Evolutionary conservation across 2,113 vertebrate genomes (phyloP).

Genomic region (Eira barbara): DNA sequence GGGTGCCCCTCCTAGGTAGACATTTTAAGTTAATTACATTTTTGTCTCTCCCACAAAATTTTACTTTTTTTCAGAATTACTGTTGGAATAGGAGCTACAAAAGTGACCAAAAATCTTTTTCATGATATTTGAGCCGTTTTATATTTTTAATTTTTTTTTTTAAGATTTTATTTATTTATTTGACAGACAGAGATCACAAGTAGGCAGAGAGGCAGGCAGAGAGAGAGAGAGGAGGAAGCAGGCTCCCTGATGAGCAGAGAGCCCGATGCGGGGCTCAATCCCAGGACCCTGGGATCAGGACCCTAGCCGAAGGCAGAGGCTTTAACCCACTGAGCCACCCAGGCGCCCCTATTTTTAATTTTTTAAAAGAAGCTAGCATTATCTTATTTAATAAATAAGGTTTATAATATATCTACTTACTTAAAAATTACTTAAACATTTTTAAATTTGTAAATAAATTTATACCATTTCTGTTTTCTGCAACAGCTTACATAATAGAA

Average conservation of each 20-base stretch:
- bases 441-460: neutral
- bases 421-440: neutral
- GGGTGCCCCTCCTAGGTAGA: neutral
- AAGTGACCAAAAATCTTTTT: neutral
- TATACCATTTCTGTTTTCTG: neutral
- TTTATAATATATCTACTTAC: neutral
- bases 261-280: no score
- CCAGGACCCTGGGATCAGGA: no score
- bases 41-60: neutral
- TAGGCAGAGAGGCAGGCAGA: no score
- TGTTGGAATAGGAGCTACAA: neutral
- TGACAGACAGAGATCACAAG: no score
- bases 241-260: no score
- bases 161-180: no score
- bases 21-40: neutral
- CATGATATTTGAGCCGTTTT: neutral
- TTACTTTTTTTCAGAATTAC: neutral
- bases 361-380: neutral
- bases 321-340: no score
- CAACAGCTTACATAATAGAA: neutral
- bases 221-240: no score
- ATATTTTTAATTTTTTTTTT: neutral
- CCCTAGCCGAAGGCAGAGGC: no score
- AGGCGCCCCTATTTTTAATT: neutral
- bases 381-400: neutral